Base-by-base conservation (phyloP, 2,888 invertebrate genomes). In the Yponomeuta evonymella region DNA sequence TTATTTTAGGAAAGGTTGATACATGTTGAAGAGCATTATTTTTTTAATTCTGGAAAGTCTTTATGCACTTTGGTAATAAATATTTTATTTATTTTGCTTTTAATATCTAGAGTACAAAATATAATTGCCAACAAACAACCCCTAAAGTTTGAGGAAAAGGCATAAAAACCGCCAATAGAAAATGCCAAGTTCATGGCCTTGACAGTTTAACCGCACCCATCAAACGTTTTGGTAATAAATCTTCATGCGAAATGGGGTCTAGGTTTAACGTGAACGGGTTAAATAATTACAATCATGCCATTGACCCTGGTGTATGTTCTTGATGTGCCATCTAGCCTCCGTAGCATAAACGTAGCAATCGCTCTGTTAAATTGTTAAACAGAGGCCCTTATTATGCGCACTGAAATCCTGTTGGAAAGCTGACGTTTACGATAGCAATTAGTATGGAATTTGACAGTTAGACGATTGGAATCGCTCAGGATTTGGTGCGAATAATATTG, bases 221-320 rank as follows among this genome's bases (percentile, higher is more conserved):
- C 48, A 73, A 33, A 58, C 29, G 68, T 48, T 72, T 70, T 36
- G 72, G 73, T 70, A 72, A 75, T 74, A 73, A 73, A 67, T 69
- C 69, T 72, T 63, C 43, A 62, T 70, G 72, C 67, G 65, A 72
- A 43, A 73, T 71, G 48, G 29, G 68, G 69, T 67, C 70, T 69
- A 68, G 71, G 63, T 70, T 70, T 67, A 65, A n/a, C 30, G 67
- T 58, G n/a, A 43, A 15, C 51, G 15, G 51, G 51, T 33, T 11
- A 30, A 64, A 64, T 64, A 64, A 23, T 15, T 62, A 64, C 64
- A 23, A 58, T 58, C 15, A 5, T 58, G 15, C 51, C 51, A 15
- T 15, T 58, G 15, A 58, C 51, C 51, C 15, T 58, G 51, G 51
- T 15, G 51, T 15, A 58, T 51, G 51, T 51, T 51, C 3, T 15